These are phyloP conservation scores for Lagodon rhomboides DNA, from an alignment of 2,797 vertebrate genomes.

Conservation along the genomic window DNA sequence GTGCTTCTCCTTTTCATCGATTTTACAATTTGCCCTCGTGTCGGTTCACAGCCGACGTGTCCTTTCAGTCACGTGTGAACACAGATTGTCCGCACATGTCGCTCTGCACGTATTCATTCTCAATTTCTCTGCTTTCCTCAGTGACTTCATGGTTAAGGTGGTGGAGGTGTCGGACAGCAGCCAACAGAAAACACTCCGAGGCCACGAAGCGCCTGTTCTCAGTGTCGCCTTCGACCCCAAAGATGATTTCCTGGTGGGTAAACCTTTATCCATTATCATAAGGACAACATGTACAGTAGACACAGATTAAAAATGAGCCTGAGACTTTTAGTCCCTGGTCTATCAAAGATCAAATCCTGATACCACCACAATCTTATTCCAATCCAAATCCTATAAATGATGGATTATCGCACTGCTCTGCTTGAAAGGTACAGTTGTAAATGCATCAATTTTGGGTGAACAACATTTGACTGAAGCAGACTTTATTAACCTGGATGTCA, in stretches of 20 bases:
- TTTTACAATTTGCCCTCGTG: slow-evolving; percentile 40
- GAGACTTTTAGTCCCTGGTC: too few relatives aligned
- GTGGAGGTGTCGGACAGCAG: slow-evolving; percentile 94
- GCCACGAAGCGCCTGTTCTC: slow-evolving; percentile 94
- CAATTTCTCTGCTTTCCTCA: slow-evolving; percentile 63
- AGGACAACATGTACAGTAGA: too few relatives aligned
- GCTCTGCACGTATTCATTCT: not conserved
- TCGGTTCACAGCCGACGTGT: slow-evolving; percentile 4
- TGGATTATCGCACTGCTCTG: too few relatives aligned
- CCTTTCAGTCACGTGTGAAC: slow-evolving; percentile 3
- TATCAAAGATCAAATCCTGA: too few relatives aligned
- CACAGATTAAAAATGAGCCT: too few relatives aligned
- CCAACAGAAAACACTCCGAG: slow-evolving; percentile 94
- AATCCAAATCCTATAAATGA: too few relatives aligned
- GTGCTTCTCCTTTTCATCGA: slow-evolving; percentile 34
- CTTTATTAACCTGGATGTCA: not conserved
- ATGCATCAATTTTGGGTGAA: too few relatives aligned
- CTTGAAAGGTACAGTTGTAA: too few relatives aligned
- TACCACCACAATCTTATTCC: too few relatives aligned
- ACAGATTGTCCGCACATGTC: not conserved
- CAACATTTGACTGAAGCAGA: not conserved
- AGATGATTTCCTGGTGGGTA: slow-evolving; percentile 91
- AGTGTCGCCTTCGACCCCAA: slow-evolving; percentile 95
- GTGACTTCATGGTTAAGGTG: slow-evolving; percentile 97
- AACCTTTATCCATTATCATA: not conserved